These are phyloP conservation scores for Zaprionus obscuricornis DNA, from an alignment of 2,888 invertebrate genomes.

Conservation along the genomic window DNA sequence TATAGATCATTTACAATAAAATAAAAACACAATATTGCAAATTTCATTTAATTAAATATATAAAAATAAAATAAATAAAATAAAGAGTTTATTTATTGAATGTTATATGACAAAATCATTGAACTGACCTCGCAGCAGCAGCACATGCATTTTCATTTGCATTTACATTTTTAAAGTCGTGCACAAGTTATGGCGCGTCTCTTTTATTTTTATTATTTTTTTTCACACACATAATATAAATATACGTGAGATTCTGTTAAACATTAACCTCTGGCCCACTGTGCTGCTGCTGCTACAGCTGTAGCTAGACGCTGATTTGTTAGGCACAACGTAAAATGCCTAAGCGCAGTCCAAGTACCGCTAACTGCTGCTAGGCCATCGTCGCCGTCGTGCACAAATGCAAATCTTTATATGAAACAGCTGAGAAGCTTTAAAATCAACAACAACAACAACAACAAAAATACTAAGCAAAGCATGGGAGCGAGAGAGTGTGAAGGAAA, in stretches of 20 bases:
- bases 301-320: slow-evolving; percentile 25
- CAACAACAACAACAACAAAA: background rate
- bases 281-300: too few relatives aligned
- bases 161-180: slow-evolving; percentile 27
- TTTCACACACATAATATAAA: slow-evolving; percentile 13
- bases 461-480: slow-evolving; percentile 10
- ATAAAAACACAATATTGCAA: too few relatives aligned
- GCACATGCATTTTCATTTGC: slow-evolving; percentile 5
- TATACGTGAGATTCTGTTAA: slow-evolving; percentile 45
- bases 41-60: too few relatives aligned
- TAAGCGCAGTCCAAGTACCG: slow-evolving; percentile 30
- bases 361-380: too few relatives aligned
- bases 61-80: too few relatives aligned
- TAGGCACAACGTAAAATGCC: slow-evolving; percentile 33
- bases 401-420: too few relatives aligned
- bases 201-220: too few relatives aligned
- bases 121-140: slow-evolving; percentile 32
- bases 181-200: slow-evolving; percentile 36
- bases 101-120: too few relatives aligned
- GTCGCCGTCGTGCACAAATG: background rate
- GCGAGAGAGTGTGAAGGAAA: slow-evolving; percentile 24
- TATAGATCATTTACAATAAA: background rate
- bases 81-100: too few relatives aligned
- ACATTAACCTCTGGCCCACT: slow-evolving; percentile 29
- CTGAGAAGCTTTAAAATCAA: background rate